Base-by-base conservation (phyloP, 2,888 invertebrate genomes). In the Patella caerulea region DNA sequence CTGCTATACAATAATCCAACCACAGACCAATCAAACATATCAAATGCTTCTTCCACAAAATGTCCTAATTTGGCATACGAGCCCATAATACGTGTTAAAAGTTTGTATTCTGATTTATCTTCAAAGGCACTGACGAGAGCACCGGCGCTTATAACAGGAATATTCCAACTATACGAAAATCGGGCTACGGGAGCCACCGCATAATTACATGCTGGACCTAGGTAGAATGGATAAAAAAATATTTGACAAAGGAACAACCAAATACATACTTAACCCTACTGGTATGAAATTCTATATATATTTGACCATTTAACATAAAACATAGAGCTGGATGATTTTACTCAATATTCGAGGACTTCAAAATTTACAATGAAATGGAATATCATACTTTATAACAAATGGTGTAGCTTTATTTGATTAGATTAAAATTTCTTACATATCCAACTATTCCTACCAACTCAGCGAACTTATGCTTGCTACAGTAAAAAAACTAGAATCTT, bases 181-280 rank as follows among this genome's bases (percentile, higher is more conserved):
- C 96, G 93, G 9, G 97, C 97, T 2, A 97, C 96, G 0, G 97
- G 96, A 88, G 97, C 97, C 86, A 97, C 91, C 2, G 96, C 96
- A 65, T 96, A 90, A 74, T 87, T 85, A 72, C 88, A 89, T 17
- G 83, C 84, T 9, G 89, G 89, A 0, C 90, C 89, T 9, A 89
- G 19, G 19, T 9, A 5, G 24, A 65, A 45, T 45, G 7, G 45
- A 45, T 7, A 24, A 45, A 45, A 45, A 45, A 45, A 45, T 9
- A 45, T 45, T 45, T 45, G 45, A 45, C 45, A 45, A 45, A 45
- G 45, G 45, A 9, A 45, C 45, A 9, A 45, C 45, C 45, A 45
- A 45, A 45, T 1, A 45, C 45, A 45, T 45, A 45, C 45, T 9
- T 9, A 7, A 45, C 45, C 45, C 45, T 45, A 45, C 45, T 45